These are phyloP conservation scores for Julus scanicus DNA, from an alignment of 2,888 invertebrate genomes.

Conservation along the genomic window DNA sequence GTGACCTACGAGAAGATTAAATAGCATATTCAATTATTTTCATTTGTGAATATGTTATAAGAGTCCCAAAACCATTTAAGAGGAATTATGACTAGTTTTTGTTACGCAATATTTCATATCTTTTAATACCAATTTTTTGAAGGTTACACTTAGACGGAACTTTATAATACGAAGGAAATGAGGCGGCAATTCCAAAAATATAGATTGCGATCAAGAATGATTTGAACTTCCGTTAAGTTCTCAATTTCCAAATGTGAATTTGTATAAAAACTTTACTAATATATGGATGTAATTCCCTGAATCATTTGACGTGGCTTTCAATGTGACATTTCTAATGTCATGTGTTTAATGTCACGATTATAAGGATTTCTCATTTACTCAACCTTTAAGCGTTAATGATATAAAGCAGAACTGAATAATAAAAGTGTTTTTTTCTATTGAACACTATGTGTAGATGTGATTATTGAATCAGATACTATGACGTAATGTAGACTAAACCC, in stretches of 20 bases:
- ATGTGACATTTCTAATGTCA: not conserved
- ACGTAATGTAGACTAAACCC: no score
- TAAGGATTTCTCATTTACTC: not conserved
- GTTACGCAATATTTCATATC: not conserved
- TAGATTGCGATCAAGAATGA: not conserved
- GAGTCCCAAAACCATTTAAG: not conserved
- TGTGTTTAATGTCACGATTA: not conserved
- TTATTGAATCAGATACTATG: no score
- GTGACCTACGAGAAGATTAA: not conserved
- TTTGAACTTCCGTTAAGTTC: slow-evolving; percentile 13
- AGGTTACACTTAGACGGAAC: not conserved
- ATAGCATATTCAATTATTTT: not conserved
- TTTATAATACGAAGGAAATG: not conserved
- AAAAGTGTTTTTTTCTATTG: no score
- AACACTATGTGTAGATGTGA: no score
- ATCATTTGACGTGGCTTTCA: no score
- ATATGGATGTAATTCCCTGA: not conserved
- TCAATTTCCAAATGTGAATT: not conserved
- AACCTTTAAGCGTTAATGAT: not conserved
- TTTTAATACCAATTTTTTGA: not conserved
- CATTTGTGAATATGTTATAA: not conserved
- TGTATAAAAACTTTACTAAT: not conserved
- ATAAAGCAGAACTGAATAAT: no score
- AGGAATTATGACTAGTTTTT: not conserved
- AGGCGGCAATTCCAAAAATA: not conserved